Evolutionary conservation across 2,888 invertebrate genomes (phyloP).

Genomic region (Rotaria macrura): DNA sequence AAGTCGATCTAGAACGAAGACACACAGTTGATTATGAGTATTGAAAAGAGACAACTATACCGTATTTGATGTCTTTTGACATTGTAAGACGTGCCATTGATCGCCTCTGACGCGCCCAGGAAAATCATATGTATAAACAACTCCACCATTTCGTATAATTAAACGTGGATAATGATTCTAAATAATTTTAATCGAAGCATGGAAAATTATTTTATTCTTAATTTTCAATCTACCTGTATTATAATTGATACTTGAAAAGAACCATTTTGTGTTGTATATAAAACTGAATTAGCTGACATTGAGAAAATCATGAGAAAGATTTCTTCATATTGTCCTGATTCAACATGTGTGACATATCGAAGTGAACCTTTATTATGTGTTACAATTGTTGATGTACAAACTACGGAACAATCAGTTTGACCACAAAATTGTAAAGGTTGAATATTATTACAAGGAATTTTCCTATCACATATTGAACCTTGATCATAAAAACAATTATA

Average conservation of each 20-base stretch:
- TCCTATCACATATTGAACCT: neutral
- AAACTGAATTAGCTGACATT: neutral
- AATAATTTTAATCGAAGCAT: too few species aligned
- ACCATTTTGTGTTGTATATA: neutral
- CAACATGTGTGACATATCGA: neutral
- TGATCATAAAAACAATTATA: neutral
- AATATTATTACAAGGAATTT: neutral
- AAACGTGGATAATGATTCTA: conserved; percentile 5
- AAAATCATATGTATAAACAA: conserved; percentile 8
- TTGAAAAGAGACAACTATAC: neutral
- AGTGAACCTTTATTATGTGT: neutral
- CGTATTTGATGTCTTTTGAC: neutral
- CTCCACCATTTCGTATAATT: neutral
- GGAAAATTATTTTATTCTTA: too few species aligned
- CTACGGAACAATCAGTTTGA: neutral
- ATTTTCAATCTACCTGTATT: neutral
- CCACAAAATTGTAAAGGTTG: conserved; percentile 11
- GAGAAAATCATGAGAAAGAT: neutral
- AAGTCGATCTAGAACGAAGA: neutral
- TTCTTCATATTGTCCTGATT: neutral
- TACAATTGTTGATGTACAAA: neutral
- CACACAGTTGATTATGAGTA: neutral
- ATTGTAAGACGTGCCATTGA: conserved; percentile 11
- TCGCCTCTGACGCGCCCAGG: neutral
- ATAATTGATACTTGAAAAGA: conserved; percentile 9